phyloP scores from a whole-genome alignment of 2,797 vertebrate genomes.

The Sebastes umbrosus region DNA sequence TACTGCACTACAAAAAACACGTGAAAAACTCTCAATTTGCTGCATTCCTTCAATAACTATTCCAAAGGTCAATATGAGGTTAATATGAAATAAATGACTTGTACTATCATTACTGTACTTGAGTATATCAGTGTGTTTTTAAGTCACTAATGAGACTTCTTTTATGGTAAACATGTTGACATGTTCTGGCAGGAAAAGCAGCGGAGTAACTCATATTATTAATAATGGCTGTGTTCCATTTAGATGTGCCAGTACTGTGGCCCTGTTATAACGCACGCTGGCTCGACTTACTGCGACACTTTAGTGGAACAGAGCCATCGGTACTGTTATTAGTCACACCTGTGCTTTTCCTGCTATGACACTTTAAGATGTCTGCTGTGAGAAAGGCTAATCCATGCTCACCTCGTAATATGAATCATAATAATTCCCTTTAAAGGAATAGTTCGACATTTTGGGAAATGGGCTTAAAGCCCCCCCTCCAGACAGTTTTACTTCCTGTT shows the following conservation, averaged over 20 bases:
- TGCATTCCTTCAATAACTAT: background rate
- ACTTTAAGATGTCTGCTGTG: background rate
- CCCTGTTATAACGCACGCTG: background rate
- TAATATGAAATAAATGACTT: background rate
- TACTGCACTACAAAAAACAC: background rate
- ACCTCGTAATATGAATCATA: background rate
- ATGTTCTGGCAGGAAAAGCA: background rate
- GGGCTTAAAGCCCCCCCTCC: too few species aligned
- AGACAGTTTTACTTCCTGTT: too few species aligned
- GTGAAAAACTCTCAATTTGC: background rate
- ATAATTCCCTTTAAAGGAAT: background rate
- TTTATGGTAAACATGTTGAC: background rate
- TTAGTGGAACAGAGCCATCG: background rate
- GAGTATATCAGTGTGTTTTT: background rate
- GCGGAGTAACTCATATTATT: background rate
- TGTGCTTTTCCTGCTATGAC: background rate
- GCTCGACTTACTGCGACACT: background rate
- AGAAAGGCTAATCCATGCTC: background rate
- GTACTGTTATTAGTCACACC: background rate
- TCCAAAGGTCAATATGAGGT: background rate
- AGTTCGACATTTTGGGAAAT: background rate
- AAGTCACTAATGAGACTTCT: background rate
- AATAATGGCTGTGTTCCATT: conserved; percentile 5
- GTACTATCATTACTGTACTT: background rate
- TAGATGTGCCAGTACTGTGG: background rate